Base-by-base conservation (phyloP, 1,140 invertebrate species). In the Drosophila littoralis region DNA sequence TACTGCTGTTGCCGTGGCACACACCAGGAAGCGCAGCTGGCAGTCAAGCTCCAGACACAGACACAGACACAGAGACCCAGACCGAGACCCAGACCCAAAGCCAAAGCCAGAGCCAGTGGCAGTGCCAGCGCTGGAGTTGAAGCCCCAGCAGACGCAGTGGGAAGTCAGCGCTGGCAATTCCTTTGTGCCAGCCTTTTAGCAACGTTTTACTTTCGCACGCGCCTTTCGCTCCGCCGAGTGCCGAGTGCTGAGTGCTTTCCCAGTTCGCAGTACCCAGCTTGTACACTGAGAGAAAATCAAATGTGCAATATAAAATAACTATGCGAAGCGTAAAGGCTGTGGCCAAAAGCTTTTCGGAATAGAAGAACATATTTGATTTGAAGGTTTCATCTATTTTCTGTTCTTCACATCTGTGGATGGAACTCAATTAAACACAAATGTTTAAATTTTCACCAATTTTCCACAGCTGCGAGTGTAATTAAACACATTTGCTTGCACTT, bases 131-230 rank as follows among this genome's bases (percentile, higher is more conserved):
- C 46, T 38, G 33, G 38, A 57, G 52, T 65, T 46, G 45, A 43
- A 51, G 40, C 69, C 64, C 72, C 80, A 76, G 67, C 76, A 77
- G 77, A 78, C 70, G 46, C 66, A 52, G 67, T 63, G 58, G 58
- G 32, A 64, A 70, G 68, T 55, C 68, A 52, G 33, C 35, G 64
- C 64, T 46, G 72, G 57, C 66, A 69, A 71, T 83, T 86, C 81
- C 79, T 88, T 86, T 86, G 84, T 88, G 79, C 59, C 61, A 42
- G 48, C 64, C 75, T 75, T 78, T 74, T 75, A 52, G 54, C 57
- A 70, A 64, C 69, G 65, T 86, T 86, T 88, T 86, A 88, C 83
- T 88, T 86, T 86, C 83, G 79, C 79, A 83, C 83, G 83, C 83
- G 72, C 17, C 28, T n/a, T 22, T 43, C 55, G n/a, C 4, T 32